Conservation (phyloP, 2,113 vertebrate genomes). For the Ceyx melanurus region DNA sequence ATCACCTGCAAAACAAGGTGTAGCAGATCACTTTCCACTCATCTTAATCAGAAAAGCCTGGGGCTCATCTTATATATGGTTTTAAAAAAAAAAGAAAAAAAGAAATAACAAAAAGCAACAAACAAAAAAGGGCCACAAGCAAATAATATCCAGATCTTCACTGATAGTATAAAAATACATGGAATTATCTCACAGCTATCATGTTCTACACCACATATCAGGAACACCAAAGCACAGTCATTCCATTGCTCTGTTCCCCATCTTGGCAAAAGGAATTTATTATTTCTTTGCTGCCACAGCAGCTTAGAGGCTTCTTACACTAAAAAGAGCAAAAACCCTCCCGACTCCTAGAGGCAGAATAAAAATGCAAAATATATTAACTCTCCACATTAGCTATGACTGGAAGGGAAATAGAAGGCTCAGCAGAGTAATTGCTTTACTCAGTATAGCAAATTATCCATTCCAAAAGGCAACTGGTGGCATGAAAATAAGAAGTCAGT, state of each 20-base stretch:
- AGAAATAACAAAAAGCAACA: background rate
- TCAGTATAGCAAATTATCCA: background rate
- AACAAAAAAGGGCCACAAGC: background rate
- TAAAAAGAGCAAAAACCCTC: background rate
- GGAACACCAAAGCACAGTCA: background rate
- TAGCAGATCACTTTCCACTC: background rate
- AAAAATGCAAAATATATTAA: conserved; percentile 13
- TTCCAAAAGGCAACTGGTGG: conserved; percentile 8
- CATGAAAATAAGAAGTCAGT: background rate
- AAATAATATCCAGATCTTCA: background rate
- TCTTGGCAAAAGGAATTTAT: background rate
- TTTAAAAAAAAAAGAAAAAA: background rate
- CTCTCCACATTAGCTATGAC: background rate
- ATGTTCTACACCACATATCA: background rate
- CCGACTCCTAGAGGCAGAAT: background rate
- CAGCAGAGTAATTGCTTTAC: background rate
- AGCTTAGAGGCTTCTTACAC: background rate
- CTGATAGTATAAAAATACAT: background rate
- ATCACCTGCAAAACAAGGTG: background rate
- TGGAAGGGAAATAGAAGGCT: background rate
- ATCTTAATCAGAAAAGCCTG: background rate
- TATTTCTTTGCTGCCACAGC: background rate
- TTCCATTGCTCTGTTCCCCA: background rate
- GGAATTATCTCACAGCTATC: background rate
- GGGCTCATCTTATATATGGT: background rate